Percentiles rank a stretch among this genome's conserved stretches.
phyloP scores from a whole-genome alignment of 2,797 vertebrate genomes.

The Enteromius treurensis region DNA sequence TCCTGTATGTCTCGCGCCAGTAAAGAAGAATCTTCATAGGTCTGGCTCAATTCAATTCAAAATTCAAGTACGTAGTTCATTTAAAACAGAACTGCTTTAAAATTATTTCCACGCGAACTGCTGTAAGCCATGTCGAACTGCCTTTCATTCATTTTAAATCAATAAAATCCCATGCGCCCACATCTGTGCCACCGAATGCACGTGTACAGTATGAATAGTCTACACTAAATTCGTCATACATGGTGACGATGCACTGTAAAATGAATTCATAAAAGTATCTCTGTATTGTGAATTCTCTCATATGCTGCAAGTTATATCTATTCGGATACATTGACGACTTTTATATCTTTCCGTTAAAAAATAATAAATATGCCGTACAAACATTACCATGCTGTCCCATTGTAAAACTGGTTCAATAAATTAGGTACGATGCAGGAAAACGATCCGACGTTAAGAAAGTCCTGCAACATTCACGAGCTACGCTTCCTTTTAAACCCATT shows the following conservation, averaged over 20 bases:
- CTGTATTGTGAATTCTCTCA: conserved; percentile 33
- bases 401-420: conserved; percentile 59
- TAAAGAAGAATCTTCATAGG: conserved; percentile 45
- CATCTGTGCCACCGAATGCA: conserved; percentile 41
- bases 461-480: conserved; percentile 19
- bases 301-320: conserved; percentile 36
- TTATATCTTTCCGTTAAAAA: conserved; percentile 54
- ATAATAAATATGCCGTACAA: conserved; percentile 64
- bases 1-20: conserved; percentile 58
- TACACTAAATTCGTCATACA: conserved; percentile 47
- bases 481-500: conserved; percentile 22
- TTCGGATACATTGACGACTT: conserved; percentile 43
- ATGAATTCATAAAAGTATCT: conserved; percentile 48
- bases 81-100: conserved; percentile 47
- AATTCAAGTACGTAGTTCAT: conserved; percentile 69
- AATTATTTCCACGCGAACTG: conserved; percentile 1
- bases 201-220: conserved; percentile 41
- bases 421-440: conserved; percentile 58
- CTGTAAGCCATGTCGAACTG: conserved; percentile 24
- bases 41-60: conserved; percentile 55
- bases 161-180: conserved; percentile 43
- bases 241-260: conserved; percentile 36
- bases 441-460: conserved; percentile 19
- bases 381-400: conserved; percentile 56
- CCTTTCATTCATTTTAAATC: conserved; percentile 40